Evolutionary conservation across 2,797 vertebrate genomes (phyloP), one percentile per base, ranked within the genome.

Genomic region (Micropoecilia bifurca): DNA sequence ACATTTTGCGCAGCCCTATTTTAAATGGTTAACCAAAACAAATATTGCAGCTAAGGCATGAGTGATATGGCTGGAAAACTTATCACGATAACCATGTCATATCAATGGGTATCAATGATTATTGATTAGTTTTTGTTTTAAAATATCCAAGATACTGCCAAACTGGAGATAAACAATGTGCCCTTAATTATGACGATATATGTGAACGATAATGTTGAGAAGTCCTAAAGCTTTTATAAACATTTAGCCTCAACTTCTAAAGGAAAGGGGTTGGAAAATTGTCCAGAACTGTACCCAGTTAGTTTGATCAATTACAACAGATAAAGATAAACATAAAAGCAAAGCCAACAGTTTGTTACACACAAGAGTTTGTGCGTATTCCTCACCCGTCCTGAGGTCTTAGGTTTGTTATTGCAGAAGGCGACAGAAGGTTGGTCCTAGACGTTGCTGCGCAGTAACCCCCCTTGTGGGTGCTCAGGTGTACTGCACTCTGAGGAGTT

Each of bases 401-500:
- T 71, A 92, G 85, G 91, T 93, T 90, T 82, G 86, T 95, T 96
- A 95, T 95, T 96, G 95, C 95, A 89, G 87, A 76, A 88, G 88
- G 89, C 86, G 74, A 74, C 33, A 81, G 53, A 33, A 85, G 87
- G 89, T 86, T 85, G 83, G 87, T 85, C 82, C 93, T 87, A 96
- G 88, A 99, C 97, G 88, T 99, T 99, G 95, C 97, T 99, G 80
- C 97, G 96, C 91, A 99, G 96, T 82, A 99, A 96, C 28, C 98
- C 98, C 83, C 97, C 98, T 3, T 97, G 95, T 90, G 97, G 98
- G 88, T 98, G 98, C 92, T 99, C 98, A 0, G 98, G 98, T 8
- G 98, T 99, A 93, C 98, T 99, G 95, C 96, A 98, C 95, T 99
- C 98, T 0, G 98, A 99, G 3, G 97, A 95, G 89, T 95, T 98